A percentile compares a stretch with the other conserved stretches of the same genome.
Conservation (phyloP, 2,113 vertebrate genomes). For the Raja brachyura region DNA sequence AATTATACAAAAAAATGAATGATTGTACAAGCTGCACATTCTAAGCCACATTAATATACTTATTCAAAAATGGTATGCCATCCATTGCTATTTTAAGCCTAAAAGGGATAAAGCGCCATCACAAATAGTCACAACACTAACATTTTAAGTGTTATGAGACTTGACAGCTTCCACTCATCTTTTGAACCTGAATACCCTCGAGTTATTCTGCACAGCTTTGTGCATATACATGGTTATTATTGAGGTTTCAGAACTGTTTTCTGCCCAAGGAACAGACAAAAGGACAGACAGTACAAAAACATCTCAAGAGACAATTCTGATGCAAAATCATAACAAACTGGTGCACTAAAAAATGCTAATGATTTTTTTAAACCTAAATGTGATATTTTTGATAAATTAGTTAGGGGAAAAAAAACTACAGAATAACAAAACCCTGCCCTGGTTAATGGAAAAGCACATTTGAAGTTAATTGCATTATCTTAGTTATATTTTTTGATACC, state of each 20-base stretch:
- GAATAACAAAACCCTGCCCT: neutral
- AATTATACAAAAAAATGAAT: neutral
- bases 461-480: neutral
- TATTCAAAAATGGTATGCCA: neutral
- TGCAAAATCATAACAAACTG: neutral
- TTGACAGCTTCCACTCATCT: constrained; percentile 10
- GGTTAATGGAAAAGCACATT: neutral
- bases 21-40: constrained; percentile 19
- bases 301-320: neutral
- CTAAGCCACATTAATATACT: neutral
- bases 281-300: constrained; percentile 16
- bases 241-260: neutral
- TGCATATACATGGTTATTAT: neutral
- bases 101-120: neutral
- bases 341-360: neutral
- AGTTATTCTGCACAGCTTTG: constrained; percentile 6
- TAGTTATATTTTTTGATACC: neutral
- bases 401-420: too few species aligned
- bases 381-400: neutral
- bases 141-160: constrained; percentile 11
- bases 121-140: neutral
- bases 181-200: constrained; percentile 31
- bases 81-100: neutral
- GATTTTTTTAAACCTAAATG: neutral
- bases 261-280: neutral